Evolutionary conservation across 2,888 invertebrate genomes (phyloP), one percentile per base, ranked within the genome.

Genomic region (Pyrgus malvae): DNA sequence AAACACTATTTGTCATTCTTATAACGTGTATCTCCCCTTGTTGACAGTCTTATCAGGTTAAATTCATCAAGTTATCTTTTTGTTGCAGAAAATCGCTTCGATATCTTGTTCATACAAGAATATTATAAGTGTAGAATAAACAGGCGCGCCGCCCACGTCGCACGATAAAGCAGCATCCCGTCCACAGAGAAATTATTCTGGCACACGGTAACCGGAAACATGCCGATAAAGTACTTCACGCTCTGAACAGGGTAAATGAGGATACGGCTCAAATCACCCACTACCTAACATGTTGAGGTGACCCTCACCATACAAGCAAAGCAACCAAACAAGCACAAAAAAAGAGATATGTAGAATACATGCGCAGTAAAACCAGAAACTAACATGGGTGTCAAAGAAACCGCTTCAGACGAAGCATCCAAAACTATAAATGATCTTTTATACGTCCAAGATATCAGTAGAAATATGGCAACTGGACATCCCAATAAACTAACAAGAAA

Each of bases 51-150:
- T 76, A 75, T 77, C 73, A 65, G 56, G 56, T 65, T 59, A 61
- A 60, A 68, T 63, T 69, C 48, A 69, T 72, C 61, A 70, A 68
- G 62, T 64, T 64, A 67, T 74, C 64, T 72, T 76, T 75, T 87
- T 87, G 85, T 90, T 90, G 74, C 87, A 89, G 89, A 87, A 61
- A 78, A 83, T 83, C 77, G 76, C 81, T 84, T 75, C 71, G 65
- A 81, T 84, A 85, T 83, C 88, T 87, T 83, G 82, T 80, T 71
- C 71, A 80, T 67, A 82, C 83, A 88, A 87, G 85, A 82, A 78
- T 78, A 82, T 83, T 82, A 77, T 73, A 83, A 83, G 85, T 79
- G 76, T 70, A 75, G 70, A 78, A 74, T 79, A 80, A 83, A 82
- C 79, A 80, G 68, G 67, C 70, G 60, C 72, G 67, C 83, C 86